Conservation (phyloP, 2,113 vertebrate species). For the Oceanodroma tethys region DNA sequence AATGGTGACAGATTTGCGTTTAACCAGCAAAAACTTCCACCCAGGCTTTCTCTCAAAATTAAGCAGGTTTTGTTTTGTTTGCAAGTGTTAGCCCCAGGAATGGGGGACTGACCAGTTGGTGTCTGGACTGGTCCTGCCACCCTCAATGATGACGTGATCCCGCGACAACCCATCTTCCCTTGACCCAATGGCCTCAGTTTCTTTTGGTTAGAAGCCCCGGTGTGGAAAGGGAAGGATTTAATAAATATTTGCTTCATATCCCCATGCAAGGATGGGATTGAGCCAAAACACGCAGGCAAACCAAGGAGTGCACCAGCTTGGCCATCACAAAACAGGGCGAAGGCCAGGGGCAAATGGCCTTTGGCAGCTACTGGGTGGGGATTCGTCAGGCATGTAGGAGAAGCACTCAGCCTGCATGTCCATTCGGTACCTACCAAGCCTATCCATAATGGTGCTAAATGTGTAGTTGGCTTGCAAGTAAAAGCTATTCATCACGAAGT, state of each 20-base stretch:
- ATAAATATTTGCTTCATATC: neutral
- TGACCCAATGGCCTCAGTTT: accelerated
- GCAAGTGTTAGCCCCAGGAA: neutral
- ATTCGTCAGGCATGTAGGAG: neutral
- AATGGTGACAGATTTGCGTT: neutral
- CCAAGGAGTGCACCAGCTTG: neutral
- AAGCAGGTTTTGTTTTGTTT: neutral
- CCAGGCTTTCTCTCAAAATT: neutral
- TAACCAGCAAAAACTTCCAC: neutral
- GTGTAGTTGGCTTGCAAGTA: neutral
- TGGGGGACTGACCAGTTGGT: neutral
- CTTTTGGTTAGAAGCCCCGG: neutral
- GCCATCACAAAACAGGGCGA: neutral
- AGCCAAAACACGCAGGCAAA: neutral
- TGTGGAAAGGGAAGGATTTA: neutral
- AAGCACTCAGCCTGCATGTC: neutral
- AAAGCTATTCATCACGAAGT: neutral
- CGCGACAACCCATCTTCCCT: neutral
- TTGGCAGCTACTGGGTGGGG: neutral
- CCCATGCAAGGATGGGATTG: neutral
- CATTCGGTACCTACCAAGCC: neutral
- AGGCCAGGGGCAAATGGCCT: neutral
- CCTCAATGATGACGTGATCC: neutral
- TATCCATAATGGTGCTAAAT: neutral
- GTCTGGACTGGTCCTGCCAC: neutral